Evolutionary conservation across 2,797 vertebrate species (phyloP).

Genomic region (Alouatta caraya): DNA sequence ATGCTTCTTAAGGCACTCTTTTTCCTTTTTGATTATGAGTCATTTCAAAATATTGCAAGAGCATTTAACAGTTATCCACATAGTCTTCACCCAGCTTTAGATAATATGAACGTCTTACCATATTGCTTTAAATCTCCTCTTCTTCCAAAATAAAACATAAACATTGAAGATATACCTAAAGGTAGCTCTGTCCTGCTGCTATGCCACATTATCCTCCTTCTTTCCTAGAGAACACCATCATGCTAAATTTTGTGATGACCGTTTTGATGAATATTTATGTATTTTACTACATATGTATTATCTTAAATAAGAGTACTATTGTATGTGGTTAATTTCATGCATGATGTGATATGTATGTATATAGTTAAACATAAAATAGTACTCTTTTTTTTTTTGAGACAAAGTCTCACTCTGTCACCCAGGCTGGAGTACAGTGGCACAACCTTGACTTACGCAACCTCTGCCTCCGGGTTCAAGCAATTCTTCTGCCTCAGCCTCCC

Average conservation of each 20-base stretch:
- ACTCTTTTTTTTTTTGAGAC: not conserved
- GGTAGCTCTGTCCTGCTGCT: not conserved
- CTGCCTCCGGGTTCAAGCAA: too few species aligned
- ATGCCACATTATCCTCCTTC: too few species aligned
- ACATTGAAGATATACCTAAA: too few species aligned
- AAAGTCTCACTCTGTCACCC: too few species aligned
- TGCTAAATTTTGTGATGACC: not conserved
- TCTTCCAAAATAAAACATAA: not conserved
- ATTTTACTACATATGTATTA: not conserved
- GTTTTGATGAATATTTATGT: not conserved
- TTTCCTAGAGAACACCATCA: not conserved
- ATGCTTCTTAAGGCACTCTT: not conserved
- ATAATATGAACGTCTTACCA: not conserved
- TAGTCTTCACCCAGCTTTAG: not conserved
- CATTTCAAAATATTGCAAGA: not conserved
- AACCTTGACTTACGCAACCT: too few species aligned
- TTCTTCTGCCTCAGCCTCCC: too few species aligned
- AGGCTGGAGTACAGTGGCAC: too few species aligned
- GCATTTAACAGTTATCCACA: not conserved
- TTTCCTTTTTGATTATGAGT: not conserved
- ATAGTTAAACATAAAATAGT: not conserved
- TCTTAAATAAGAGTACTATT: not conserved
- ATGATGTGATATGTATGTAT: not conserved
- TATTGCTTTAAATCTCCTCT: not conserved
- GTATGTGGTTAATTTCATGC: not conserved